A percentile compares a stretch with the other conserved stretches of the same genome.
These are phyloP conservation scores for Hoplias malabaricus DNA, from an alignment of 2,113 vertebrate species.

Conservation along the genomic window DNA sequence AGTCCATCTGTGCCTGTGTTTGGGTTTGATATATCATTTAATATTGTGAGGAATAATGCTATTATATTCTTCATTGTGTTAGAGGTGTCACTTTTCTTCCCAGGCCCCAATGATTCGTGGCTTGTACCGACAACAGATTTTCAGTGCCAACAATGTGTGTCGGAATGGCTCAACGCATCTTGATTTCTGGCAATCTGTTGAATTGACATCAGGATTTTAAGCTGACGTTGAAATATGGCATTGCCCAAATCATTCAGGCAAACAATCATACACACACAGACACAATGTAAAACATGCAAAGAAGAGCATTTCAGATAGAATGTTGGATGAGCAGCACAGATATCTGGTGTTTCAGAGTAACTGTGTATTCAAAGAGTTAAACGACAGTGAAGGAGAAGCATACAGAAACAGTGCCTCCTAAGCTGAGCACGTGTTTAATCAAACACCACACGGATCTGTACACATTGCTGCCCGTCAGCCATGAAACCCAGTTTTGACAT, in stretches of 20 bases:
- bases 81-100: conserved; percentile 27
- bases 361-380: background rate
- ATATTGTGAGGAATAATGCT: conserved; percentile 32
- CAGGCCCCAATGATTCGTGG: background rate
- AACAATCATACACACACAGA: no score
- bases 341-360: no score
- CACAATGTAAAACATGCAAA: no score
- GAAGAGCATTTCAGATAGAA: no score
- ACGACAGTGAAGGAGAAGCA: background rate
- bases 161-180: background rate
- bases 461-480: background rate
- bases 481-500: conserved; percentile 1
- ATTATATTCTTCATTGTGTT: conserved; percentile 32
- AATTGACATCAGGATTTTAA: background rate
- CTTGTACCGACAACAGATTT: background rate
- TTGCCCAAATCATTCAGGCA: no score
- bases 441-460: background rate
- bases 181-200: background rate
- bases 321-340: no score
- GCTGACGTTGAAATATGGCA: no score
- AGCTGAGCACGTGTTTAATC: background rate
- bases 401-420: background rate
- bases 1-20: conserved; percentile 46
- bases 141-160: background rate
- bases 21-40: conserved; percentile 46